phyloP scores from a whole-genome alignment of 2,888 invertebrate species.

The Calliphora vomitoria region DNA sequence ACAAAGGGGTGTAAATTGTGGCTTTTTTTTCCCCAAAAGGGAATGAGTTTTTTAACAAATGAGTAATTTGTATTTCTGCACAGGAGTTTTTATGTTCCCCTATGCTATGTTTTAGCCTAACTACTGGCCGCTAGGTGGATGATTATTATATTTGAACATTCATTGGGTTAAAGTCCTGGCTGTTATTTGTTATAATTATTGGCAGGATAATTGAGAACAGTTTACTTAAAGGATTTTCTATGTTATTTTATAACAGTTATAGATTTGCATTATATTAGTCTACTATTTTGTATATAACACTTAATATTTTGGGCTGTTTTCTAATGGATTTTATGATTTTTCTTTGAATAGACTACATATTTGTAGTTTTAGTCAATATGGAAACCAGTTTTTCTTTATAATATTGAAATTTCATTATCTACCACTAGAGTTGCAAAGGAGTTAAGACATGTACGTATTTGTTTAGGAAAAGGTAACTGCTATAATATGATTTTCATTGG shows the following conservation, averaged over 20 bases:
- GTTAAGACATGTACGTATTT: neutral
- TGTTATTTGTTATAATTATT: neutral
- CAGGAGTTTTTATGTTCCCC: neutral
- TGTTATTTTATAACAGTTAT: constrained; percentile 51
- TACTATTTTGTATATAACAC: neutral
- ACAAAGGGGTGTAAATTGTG: neutral
- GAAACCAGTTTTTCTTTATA: neutral
- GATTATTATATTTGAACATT: too few species aligned
- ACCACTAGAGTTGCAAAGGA: constrained; percentile 20
- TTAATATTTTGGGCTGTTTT: neutral
- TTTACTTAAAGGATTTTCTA: neutral
- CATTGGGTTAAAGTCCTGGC: constrained; percentile 34
- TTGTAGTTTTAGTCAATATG: constrained; percentile 16
- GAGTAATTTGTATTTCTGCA: constrained; percentile 2
- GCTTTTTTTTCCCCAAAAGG: neutral
- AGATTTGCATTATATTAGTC: neutral
- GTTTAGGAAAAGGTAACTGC: too few species aligned
- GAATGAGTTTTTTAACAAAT: neutral
- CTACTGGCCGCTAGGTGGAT: constrained; percentile 20
- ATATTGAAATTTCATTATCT: constrained; percentile 5
- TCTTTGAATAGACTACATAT: neutral
- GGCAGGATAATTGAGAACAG: constrained; percentile 29
- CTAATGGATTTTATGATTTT: neutral
- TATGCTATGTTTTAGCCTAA: neutral
- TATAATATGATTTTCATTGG: too few species aligned